Evolutionary conservation across 2,888 invertebrate species (phyloP), one percentile per base, ranked within the genome.

Genomic region (Orthosia cruda): DNA sequence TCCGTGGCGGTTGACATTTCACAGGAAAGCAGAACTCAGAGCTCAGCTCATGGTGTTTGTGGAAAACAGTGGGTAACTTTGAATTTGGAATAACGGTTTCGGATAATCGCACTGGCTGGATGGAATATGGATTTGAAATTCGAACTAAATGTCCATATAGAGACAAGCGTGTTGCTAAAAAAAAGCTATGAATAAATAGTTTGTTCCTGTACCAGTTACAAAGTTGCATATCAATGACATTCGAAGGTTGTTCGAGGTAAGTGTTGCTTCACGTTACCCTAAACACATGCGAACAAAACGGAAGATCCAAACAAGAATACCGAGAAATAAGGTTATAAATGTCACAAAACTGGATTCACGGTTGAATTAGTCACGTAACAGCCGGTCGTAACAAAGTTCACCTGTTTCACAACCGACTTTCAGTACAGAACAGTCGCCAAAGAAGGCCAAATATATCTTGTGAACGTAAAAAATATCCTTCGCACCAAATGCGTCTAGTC

Each of bases 1-100:
- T 95, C 95, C 94, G 89, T 90, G 88, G 84, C 91, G 90, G 92
- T 92, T 93, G 93, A 94, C 94, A 94, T 92, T 93, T 83, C 82
- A 90, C 90, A 91, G 91, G 91, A 91, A 91, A 90, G 87, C 89
- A 76, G 77, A 83, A 73, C 72, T 80, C 89, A 77, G 74, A 83
- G 76, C 71, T 80, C 78, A 80, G 77, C 79, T 40, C 71, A 72
- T 76, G 85, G 71, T 76, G 71, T 79, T 71, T 77, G 75, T 76
- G 69, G 76, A 57, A 73, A 85, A 85, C 55, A 32, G 45, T 54
- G 62, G 79, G 54, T 71, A 71, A 62, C 59, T 77, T 77, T 77
- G 69, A 79, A 77, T 79, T 75, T 80, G 71, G 77, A 77, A 74
- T 85, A 87, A 84, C 81, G 68, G 81, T 74, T 75, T 74, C 58